Base-by-base conservation (phyloP, 2,888 invertebrate species). In the Rutpela maculata region DNA sequence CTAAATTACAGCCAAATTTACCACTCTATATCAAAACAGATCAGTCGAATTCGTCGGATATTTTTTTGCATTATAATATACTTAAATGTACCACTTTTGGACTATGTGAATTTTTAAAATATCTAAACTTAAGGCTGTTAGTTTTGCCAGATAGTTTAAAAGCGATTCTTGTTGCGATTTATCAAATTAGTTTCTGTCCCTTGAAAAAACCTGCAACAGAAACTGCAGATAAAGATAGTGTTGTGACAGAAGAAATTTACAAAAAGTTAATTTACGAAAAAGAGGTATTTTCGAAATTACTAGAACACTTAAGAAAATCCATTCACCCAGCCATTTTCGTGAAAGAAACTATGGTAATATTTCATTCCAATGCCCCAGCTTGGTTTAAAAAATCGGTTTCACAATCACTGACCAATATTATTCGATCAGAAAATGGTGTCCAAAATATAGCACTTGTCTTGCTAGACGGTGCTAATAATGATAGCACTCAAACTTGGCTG, bases 131-230 rank as follows among this genome's bases (percentile, higher is more conserved):
- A 67, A 91, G 92, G 85, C 90, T 91, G 84, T 89, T 93, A 75
- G 90, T 94, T 78, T 82, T 93, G 76, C 89, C 92, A 68, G 89
- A 92, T 81, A 91, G 92, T 89, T 87, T 94, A 75, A 91, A 91
- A 86, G 92, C 92, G 87, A 90, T 95, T 81, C 88, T 96, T 69
- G 93, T 94, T 75, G 93, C 92, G 3, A 88, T 95, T 35, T 92
- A 95, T 83, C 95, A 95, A 88, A 89, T 96, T 67, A 90, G 93
- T 31, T 93, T 93, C 90, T 93, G 93, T 55, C 94, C 94, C 9
- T 85, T 95, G 43, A 92, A 92, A 92, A 93, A 89, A 93, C 94
- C 74, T 89, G 81, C 81, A 76, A 76, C 82, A 3, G 85, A 88
- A 74, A 89, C 60, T 63, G 70, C 82, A 87, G 57, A 50, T 55